Evolutionary conservation across 2,113 vertebrate species (phyloP), one percentile per base, ranked within the genome.

Genomic region (Lampris megalopsis): DNA sequence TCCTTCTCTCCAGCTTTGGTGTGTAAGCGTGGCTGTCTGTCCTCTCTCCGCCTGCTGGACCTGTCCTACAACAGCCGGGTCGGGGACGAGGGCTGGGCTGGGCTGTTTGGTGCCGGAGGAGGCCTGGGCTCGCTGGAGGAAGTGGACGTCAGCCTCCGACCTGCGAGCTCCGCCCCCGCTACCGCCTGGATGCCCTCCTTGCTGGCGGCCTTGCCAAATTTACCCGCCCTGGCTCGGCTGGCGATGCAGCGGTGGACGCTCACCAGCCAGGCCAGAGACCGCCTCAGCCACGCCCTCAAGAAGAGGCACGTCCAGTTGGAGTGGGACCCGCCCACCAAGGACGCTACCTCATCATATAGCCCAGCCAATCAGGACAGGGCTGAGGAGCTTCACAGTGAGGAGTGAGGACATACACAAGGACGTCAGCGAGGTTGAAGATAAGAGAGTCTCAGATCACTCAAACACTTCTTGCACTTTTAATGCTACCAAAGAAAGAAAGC

Each of bases 41-140:
- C 89, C 53, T 93, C 84, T 40, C 81, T 97, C 41, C 91, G 11
- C 64, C 80, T 85, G 6, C 76, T 97, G 73, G 95, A 97, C 77
- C 86, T 98, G 74, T 97, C 95, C 68, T 97, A 97, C 6, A 99
- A 97, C 0, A 77, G 94, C 68, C 86, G 13, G 0, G 70, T 95
- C 5, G 91, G 87, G 1, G 93, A 93, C 0, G 80, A 86, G 1
- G 96, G 94, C 63, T 97, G 96, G 96, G 56, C 81, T 0, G 8
- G 52, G 0, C 88, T 98, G 82, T 95, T 94, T 10, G 84, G 87
- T 3, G 92, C 95, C 2, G 43, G 43, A 35, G 89, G 82, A 62
- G 85, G 81, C 40, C 92, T 97, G 53, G 89, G 89, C 80, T 93
- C 93, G 0, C 89, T 97, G 75, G 83, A 84, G 0, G 95, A 96